Conservation (phyloP, 1,140 invertebrate species). For the Trachymyrmex septentrionalis region DNA sequence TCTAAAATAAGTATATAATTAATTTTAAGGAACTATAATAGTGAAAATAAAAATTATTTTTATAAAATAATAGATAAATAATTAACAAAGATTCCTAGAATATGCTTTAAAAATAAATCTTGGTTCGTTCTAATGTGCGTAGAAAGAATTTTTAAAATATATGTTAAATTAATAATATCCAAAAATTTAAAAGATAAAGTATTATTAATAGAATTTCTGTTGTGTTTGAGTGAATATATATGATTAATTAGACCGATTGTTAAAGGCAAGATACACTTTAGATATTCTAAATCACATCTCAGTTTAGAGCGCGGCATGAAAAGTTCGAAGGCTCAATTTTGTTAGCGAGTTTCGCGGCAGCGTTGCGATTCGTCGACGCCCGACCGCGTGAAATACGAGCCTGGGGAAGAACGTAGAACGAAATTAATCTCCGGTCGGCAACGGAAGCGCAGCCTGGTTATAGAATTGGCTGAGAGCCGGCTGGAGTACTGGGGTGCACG, state of each 20-base stretch:
- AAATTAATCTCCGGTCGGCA: slow-evolving; percentile 71
- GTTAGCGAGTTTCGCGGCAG: slow-evolving; percentile 2
- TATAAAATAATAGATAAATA: background rate
- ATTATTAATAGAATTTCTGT: background rate
- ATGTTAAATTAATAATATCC: slow-evolving; percentile 7
- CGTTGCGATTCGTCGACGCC: slow-evolving; percentile 22
- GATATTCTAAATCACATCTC: background rate
- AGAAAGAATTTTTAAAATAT: background rate
- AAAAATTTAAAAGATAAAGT: background rate
- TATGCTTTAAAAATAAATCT: slow-evolving; percentile 18
- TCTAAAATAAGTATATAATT: background rate
- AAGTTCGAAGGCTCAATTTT: slow-evolving; percentile 11
- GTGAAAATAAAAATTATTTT: background rate
- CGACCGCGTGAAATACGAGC: slow-evolving; percentile 63
- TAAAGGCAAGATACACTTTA: background rate
- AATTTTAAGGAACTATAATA: background rate
- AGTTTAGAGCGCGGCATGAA: background rate
- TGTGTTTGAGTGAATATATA: background rate
- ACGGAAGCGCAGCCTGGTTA: slow-evolving; percentile 52
- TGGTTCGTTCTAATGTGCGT: background rate
- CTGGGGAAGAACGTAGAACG: slow-evolving; percentile 40
- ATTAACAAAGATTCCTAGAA: background rate
- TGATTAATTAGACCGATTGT: background rate
- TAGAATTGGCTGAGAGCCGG: slow-evolving; percentile 57
- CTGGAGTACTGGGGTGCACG: background rate